Percentiles rank a stretch among this genome's conserved stretches.
These are phyloP conservation scores for Xenotilapia flavipinnis DNA, from an alignment of 2,113 vertebrate genomes.

Conservation along the genomic window DNA sequence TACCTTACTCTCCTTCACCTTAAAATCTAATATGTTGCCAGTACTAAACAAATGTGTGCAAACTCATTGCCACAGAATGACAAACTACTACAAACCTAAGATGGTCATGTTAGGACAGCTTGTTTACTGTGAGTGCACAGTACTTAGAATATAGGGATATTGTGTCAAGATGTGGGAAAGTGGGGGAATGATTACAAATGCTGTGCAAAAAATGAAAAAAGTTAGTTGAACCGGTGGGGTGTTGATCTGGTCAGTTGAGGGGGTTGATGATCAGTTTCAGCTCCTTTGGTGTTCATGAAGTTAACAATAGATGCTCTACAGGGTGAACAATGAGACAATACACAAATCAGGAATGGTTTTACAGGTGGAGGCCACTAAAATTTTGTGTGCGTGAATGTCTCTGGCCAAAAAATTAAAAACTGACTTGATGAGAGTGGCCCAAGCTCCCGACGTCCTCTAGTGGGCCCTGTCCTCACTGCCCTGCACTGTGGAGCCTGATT, in stretches of 20 bases:
- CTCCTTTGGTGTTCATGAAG: background rate
- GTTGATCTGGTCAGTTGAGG: background rate
- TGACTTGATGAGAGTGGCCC: background rate
- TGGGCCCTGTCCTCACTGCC: background rate
- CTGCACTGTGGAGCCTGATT: background rate
- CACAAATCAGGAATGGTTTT: background rate
- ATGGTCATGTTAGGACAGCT: background rate
- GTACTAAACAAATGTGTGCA: background rate
- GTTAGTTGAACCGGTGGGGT: background rate
- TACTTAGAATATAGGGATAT: background rate
- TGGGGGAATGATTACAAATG: background rate
- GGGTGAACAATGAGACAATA: background rate
- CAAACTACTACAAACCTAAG: background rate
- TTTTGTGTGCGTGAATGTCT: background rate
- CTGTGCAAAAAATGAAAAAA: background rate
- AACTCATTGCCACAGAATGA: background rate
- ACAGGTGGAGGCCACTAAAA: background rate
- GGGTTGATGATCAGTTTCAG: background rate
- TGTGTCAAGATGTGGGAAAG: background rate
- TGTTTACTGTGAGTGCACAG: background rate
- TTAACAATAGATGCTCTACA: background rate
- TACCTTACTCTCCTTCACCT: background rate
- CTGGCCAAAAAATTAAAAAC: background rate
- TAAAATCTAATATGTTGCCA: background rate
- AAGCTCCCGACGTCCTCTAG: background rate